A percentile compares a stretch with the other conserved stretches of the same genome.
These are phyloP conservation scores for Aurelia aurita complex sp. Pacific DNA, from an alignment of 30 jellyfish, hydroid and myxozoan genomes.

Conservation along the genomic window DNA sequence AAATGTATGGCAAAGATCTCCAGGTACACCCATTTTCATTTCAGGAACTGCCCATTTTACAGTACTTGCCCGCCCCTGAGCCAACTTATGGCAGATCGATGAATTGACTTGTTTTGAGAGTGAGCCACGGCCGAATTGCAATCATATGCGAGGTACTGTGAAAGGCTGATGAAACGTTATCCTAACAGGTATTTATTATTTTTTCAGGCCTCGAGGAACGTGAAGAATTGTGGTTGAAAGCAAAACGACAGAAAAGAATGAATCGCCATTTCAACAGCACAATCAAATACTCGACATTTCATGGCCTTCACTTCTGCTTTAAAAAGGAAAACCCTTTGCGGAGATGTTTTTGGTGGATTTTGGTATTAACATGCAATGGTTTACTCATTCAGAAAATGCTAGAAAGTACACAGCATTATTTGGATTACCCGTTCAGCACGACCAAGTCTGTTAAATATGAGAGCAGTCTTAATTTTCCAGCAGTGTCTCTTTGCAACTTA, in stretches of 20 bases:
- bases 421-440: slow-evolving; percentile 82
- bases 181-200: neutral
- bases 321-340: slow-evolving; percentile 83
- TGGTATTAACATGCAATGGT: slow-evolving; percentile 62
- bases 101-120: too few relatives aligned
- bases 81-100: too few relatives aligned
- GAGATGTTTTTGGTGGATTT: slow-evolving; percentile 59
- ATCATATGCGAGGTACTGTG: too few relatives aligned
- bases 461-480: slow-evolving; percentile 73
- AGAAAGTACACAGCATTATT: slow-evolving; percentile 79
- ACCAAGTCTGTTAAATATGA: slow-evolving; percentile 56
- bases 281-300: slow-evolving; percentile 79
- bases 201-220: slow-evolving; percentile 47
- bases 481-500: slow-evolving; percentile 89
- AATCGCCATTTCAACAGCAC: slow-evolving; percentile 51
- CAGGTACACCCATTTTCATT: too few relatives aligned
- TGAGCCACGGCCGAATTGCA: too few relatives aligned
- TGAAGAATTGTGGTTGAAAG: slow-evolving; percentile 41
- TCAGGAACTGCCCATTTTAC: too few relatives aligned
- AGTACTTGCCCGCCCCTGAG: too few relatives aligned
- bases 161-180: too few relatives aligned
- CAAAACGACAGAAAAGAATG: slow-evolving; percentile 52
- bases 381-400: slow-evolving; percentile 71
- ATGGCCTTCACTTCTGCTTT: slow-evolving; percentile 84
- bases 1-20: too few relatives aligned